A percentile compares a stretch with the other conserved stretches of the same genome.
Conservation (phyloP, 2,888 invertebrate species). For the Ophion costatus region DNA sequence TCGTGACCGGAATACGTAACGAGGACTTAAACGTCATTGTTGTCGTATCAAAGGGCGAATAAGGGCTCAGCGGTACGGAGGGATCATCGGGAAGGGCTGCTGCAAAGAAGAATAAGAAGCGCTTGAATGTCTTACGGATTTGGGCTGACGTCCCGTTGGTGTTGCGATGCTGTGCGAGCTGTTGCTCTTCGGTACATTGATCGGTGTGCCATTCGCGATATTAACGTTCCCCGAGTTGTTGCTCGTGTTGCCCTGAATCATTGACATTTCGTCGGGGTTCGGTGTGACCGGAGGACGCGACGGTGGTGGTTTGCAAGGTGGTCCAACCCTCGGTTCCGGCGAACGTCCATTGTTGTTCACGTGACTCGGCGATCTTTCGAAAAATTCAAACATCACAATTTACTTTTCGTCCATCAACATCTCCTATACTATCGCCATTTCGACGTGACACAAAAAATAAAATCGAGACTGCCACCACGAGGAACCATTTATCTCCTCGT, state of each 20-base stretch:
- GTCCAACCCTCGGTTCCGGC: conserved; percentile 78
- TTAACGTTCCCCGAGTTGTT: conserved; percentile 71
- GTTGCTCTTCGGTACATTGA: conserved; percentile 79
- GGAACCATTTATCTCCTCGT: background rate
- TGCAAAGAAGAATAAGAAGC: background rate
- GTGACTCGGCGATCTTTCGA: conserved; percentile 74
- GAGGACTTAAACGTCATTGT: too few species aligned
- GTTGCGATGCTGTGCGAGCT: conserved; percentile 80
- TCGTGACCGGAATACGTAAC: too few species aligned
- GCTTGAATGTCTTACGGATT: conserved; percentile 75
- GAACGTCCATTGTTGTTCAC: conserved; percentile 77
- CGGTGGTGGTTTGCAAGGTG: conserved; percentile 81
- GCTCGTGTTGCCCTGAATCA: conserved; percentile 60
- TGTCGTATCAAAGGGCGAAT: background rate
- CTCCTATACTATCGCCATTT: background rate
- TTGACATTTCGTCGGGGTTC: conserved; percentile 75
- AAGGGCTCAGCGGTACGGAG: background rate
- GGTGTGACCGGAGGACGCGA: conserved; percentile 81
- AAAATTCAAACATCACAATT: background rate
- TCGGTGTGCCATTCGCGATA: conserved; percentile 74
- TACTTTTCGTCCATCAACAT: too few species aligned
- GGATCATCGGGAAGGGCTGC: background rate
- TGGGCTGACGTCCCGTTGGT: conserved; percentile 80
- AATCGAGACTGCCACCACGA: background rate
- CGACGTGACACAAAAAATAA: background rate